phyloP scores from a whole-genome alignment of 2,113 vertebrate genomes.

The Tenebrosternarchus preto region DNA sequence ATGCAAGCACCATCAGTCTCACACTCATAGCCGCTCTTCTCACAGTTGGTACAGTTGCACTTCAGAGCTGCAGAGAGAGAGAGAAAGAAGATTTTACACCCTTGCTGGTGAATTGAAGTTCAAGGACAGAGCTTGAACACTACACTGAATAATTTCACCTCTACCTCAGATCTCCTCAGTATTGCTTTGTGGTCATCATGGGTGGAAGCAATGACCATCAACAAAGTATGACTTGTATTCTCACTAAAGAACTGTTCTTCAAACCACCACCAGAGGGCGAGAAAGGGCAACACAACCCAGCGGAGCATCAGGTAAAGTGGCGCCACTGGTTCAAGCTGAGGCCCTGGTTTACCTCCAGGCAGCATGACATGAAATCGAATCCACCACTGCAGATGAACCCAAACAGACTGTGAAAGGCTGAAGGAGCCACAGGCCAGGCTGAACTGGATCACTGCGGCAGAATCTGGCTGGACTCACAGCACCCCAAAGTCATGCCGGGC shows the following conservation, averaged over 20 bases:
- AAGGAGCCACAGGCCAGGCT: slow-evolving; percentile 62
- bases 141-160: no score
- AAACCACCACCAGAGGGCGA: slow-evolving; percentile 63
- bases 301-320: not conserved
- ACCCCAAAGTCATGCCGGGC: not conserved
- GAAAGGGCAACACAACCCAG: slow-evolving; percentile 26
- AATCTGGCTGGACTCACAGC: slow-evolving; percentile 44
- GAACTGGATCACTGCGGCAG: slow-evolving; percentile 63
- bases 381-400: slow-evolving; percentile 75
- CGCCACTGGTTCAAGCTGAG: slow-evolving; percentile 38
- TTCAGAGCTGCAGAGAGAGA: slow-evolving; percentile 75
- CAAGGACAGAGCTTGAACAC: no score
- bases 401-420: slow-evolving; percentile 70
- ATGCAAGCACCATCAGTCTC: slow-evolving; percentile 96
- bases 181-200: no score
- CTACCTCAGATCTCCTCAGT: no score
- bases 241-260: not conserved
- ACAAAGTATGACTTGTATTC: not conserved
- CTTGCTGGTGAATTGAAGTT: no score
- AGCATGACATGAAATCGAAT: slow-evolving; percentile 72
- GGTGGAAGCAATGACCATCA: no score
- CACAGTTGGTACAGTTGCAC: slow-evolving; percentile 90
- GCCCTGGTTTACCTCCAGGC: slow-evolving; percentile 51
- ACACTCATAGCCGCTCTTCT: slow-evolving; percentile 87
- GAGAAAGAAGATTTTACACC: not conserved